Conservation (phyloP, 1,140 invertebrate species). For the Berghia stephanieae region DNA sequence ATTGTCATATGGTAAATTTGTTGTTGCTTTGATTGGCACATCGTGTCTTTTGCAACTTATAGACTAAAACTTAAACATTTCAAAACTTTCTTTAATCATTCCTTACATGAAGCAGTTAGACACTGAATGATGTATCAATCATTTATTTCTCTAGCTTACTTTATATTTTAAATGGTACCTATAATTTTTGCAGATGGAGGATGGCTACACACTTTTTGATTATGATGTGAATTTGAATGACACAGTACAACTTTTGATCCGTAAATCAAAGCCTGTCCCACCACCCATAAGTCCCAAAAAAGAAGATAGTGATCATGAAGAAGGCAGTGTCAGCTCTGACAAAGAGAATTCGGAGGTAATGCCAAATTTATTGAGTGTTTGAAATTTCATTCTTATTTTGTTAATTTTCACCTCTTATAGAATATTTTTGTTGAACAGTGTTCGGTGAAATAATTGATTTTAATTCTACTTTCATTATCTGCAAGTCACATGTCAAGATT, state of each 20-base stretch:
- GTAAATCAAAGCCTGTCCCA: constrained; percentile 38
- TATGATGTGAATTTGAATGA: constrained; percentile 83
- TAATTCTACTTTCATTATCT: too few species aligned
- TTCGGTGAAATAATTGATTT: too few species aligned
- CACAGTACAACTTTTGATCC: constrained; percentile 78
- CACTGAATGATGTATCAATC: neutral
- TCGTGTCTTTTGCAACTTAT: neutral
- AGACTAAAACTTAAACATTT: neutral
- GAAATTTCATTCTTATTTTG: too few species aligned
- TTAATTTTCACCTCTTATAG: too few species aligned
- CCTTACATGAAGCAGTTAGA: neutral
- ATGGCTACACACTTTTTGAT: constrained; percentile 80
- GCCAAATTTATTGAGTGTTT: too few species aligned
- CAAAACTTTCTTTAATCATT: neutral
- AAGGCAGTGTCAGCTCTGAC: constrained; percentile 41
- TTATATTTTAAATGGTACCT: neutral
- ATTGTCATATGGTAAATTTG: too few species aligned
- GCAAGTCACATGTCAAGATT: too few species aligned
- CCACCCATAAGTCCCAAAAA: constrained; percentile 9
- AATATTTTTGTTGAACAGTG: too few species aligned
- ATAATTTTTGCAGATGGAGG: constrained; percentile 73
- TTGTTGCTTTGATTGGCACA: neutral
- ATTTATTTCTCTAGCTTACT: neutral
- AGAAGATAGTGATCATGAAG: constrained; percentile 8
- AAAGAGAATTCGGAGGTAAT: constrained; percentile 58